Evolutionary conservation across 2,113 vertebrate genomes (phyloP), one percentile per base, ranked within the genome.

Genomic region (Theropithecus gelada): DNA sequence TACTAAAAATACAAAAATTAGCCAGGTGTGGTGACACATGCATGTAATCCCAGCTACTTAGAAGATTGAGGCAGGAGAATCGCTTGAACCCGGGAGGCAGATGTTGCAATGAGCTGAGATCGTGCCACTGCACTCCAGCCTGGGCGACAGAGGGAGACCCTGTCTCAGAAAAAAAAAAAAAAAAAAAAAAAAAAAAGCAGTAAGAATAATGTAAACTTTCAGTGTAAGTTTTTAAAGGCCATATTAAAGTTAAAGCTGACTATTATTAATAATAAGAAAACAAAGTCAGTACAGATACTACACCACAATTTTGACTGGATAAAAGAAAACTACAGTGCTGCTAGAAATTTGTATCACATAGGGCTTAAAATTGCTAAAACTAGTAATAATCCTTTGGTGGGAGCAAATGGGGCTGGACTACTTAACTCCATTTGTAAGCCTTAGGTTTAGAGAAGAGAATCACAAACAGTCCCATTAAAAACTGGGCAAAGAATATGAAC

Each of bases 181-280:
- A 25, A 59, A 25, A 25, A 59, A 25, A 61, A 59, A 25, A 61
- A 27, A 27, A 23, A 3, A 9, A 12, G 17, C 59, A 61, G 25
- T 61, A 83, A 59, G 32, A 92, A 87, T 10, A 96, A 75, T 64
- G 86, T 79, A 38, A 93, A 79, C 50, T 95, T 90, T 57, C 30
- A 66, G 16, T 88, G 97, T 35, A 82, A 81, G 7, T 38, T 57
- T 79, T 81, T 75, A 89, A 98, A 98, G 97, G 98, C 8, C 57
- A 3, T 76, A 68, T 98, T 99, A 99, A 99, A 64, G 32, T 93
- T 98, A 99, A 97, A 98, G 45, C 45, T 45, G 45, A 98, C 98
- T 98, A 99, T 98, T 98, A 98, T 75, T 97, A 97, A 98, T 96
- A 98, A 98, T 98, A 98, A 98, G 98, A 68, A 79, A 87, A 45